phyloP scores from a whole-genome alignment of 2,113 vertebrate genomes.

The Rhinogobius similis region DNA sequence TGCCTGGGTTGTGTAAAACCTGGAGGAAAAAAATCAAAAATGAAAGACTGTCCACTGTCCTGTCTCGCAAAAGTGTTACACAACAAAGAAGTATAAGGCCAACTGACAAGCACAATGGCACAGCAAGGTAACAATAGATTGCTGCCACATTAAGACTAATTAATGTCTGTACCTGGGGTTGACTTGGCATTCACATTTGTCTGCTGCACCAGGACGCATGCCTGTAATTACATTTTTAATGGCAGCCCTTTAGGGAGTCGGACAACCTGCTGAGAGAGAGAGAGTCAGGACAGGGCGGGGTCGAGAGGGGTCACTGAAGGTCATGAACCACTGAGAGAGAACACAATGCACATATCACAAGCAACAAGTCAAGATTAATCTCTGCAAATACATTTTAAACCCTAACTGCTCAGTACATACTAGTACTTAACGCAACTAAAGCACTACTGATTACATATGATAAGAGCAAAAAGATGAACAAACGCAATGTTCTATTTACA shows the following conservation, averaged over 20 bases:
- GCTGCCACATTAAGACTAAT: conserved; percentile 41
- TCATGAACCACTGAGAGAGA: conserved; percentile 25
- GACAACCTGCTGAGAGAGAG: conserved; percentile 28
- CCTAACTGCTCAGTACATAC: too few relatives aligned
- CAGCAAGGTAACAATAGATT: conserved; percentile 19
- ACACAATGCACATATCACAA: neutral
- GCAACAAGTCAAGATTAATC: neutral
- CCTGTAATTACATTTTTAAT: conserved; percentile 56
- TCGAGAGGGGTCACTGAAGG: conserved; percentile 22
- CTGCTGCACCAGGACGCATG: conserved; percentile 34
- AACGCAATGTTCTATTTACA: neutral
- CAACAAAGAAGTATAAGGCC: too few relatives aligned
- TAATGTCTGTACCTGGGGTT: conserved; percentile 41
- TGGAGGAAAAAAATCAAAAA: too few relatives aligned
- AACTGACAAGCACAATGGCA: neutral
- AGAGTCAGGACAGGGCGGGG: neutral
- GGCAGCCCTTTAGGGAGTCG: conserved; percentile 33
- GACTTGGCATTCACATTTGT: conserved; percentile 45
- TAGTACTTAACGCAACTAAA: too few relatives aligned
- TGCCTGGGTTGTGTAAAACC: too few relatives aligned
- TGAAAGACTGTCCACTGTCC: too few relatives aligned
- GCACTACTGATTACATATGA: too few relatives aligned
- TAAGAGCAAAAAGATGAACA: neutral
- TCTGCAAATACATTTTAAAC: too few relatives aligned
- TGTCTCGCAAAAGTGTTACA: too few relatives aligned